Base-by-base conservation (phyloP, 2,797 vertebrate genomes). In the Mus caroli region DNA sequence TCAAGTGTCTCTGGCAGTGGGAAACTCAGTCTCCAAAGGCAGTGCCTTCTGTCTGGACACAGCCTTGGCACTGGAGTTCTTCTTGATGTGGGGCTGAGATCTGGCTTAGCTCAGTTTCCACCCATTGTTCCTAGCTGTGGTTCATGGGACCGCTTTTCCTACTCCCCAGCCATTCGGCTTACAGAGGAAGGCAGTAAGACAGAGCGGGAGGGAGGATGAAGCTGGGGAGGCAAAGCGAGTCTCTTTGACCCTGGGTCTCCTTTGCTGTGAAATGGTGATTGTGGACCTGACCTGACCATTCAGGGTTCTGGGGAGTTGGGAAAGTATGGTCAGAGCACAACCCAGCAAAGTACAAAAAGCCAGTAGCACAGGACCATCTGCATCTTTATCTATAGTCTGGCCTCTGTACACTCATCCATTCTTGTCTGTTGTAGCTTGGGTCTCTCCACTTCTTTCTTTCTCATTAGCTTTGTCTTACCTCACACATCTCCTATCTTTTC, bases 101-200 rank as follows among this genome's bases (percentile, higher is more conserved):
- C 89, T 84, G 71, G 71, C 92, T 87, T 84, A 94, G 60, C 85
- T 93, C 87, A 20, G 91, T 52, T 90, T 96, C 92, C 95, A 97
- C 92, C 88, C 93, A 89, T 94, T 93, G 94, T 86, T 95, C 86
- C 56, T 2, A 20, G 90, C 75, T 40, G 13, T 8, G 13, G 67
- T 19, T 17, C 78, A 13, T 11, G 52, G 92, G 73, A 77, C 28
- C 24, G 24, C 60, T 34, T 37, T 92, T 94, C 80, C 69, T 20
- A n/a, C 43, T 77, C 85, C 10, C 0, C 4, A 43, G 50, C 79
- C 34, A 0, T 13, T 62, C 13, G 26, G 11, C 10, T 88, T 28
- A 2, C 31, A 62, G 90, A 73, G 87, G 37, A 89, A 43, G 34
- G 79, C 40, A 5, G 64, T 19, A 37, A 43, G 40, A 64, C 10